These are phyloP conservation scores for Lasioglossum calceatum DNA, from an alignment of 2,888 invertebrate species.

Conservation along the genomic window DNA sequence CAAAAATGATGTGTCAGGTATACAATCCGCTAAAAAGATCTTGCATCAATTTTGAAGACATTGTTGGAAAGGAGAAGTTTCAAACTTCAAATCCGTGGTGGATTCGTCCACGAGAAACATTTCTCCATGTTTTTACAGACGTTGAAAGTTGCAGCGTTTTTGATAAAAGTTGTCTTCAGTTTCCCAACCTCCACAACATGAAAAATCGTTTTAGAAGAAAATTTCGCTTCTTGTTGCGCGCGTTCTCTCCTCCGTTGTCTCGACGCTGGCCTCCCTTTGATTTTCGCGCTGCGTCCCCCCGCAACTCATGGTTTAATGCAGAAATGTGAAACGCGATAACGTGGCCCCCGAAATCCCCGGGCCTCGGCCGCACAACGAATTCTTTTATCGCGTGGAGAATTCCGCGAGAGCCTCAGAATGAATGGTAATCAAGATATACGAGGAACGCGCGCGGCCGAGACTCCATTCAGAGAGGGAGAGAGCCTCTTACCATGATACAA, in stretches of 20 bases:
- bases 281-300: background rate
- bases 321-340: conserved; percentile 31
- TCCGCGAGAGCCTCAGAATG: conserved; percentile 33
- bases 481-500: conserved; percentile 32
- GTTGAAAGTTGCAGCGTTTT: no score
- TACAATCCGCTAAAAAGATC: background rate
- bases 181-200: no score
- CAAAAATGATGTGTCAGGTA: no score
- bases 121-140: no score
- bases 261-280: background rate
- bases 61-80: background rate
- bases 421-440: conserved; percentile 56
- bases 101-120: no score
- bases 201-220: no score
- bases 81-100: no score
- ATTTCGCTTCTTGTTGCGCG: background rate
- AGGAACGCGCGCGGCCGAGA: conserved; percentile 32
- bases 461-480: conserved; percentile 32
- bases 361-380: conserved; percentile 33
- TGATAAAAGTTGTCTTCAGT: no score
- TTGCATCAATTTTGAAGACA: background rate
- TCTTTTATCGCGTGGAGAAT: conserved; percentile 40
- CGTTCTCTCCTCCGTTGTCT: background rate
- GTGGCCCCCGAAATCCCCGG: conserved; percentile 27
- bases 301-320: conserved; percentile 1